phyloP scores from a whole-genome alignment of 2,888 invertebrate genomes.

The Polymixis lichenea region DNA sequence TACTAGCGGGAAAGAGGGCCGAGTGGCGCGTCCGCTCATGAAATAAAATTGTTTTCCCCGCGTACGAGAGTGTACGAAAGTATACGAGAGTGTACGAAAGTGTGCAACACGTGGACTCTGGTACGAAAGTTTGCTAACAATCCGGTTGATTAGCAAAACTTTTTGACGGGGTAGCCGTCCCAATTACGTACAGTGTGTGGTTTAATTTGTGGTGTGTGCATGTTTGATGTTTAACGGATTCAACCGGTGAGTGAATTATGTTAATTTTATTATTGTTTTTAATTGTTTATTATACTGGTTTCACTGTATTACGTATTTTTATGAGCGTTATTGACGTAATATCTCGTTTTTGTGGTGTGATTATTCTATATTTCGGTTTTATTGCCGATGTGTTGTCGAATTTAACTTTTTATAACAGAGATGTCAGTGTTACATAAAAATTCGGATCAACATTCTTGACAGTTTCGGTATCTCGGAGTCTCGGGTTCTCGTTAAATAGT shows the following conservation, averaged over 20 bases:
- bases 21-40: conserved; percentile 76
- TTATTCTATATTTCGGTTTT: conserved; percentile 32
- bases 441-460: conserved; percentile 23
- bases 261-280: conserved; percentile 57
- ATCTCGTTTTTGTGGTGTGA: conserved; percentile 2
- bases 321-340: conserved; percentile 41
- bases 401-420: conserved; percentile 31
- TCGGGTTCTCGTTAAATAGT: conserved; percentile 39
- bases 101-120: conserved; percentile 82
- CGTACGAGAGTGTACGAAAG: conserved; percentile 54
- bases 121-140: conserved; percentile 77
- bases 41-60: conserved; percentile 78
- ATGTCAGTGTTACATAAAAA: conserved; percentile 44
- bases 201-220: conserved; percentile 71
- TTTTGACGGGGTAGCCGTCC: conserved; percentile 67
- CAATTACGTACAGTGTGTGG: conserved; percentile 75
- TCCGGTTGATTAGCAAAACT: conserved; percentile 78
- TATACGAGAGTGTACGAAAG: conserved; percentile 49
- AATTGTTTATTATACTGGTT: conserved; percentile 49
- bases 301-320: conserved; percentile 47
- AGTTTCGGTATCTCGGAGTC: conserved; percentile 29
- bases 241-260: conserved; percentile 65
- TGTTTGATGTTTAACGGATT: conserved; percentile 71
- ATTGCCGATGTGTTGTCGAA: conserved; percentile 11
- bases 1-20: conserved; percentile 81